Base-by-base conservation (phyloP, 2,113 vertebrate genomes). In the Microcebus lehilahytsara region DNA sequence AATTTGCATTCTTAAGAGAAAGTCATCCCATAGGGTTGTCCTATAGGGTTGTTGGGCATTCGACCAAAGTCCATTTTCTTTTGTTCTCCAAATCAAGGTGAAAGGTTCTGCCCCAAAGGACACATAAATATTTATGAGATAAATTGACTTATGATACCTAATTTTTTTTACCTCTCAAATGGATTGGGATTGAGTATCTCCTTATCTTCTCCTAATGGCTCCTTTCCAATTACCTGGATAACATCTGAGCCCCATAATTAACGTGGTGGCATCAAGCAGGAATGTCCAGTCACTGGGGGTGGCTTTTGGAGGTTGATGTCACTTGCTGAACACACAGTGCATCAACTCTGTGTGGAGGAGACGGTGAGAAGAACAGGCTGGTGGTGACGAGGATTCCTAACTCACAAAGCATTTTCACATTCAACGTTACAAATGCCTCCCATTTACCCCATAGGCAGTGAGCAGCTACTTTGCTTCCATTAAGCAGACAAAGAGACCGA, bases 61-160 rank as follows among this genome's bases (percentile, higher is more conserved):
- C 37, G 37, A 19, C 30, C 2, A 5, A 49, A 25, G 13, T 27
- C n/a, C 62, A 42, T 85, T 53, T 89, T 87, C 74, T 87, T 89
- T 72, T 84, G 23, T 87, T 93, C 32, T 40, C 66, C 84, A 49
- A 60, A 77, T 85, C 34, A 30, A 66, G 37, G 67, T 69, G 46
- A 93, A 88, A 93, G 66, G 9, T 58, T 79, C 20, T 89, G 22
- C 83, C 37, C 62, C 60, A 7, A 78, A 96, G 60, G 77, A 71
- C 46, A 79, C 27, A 62, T 83, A 66, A 58, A 85, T 77, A 79
- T 86, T 90, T 51, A 94, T 85, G 69, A 95, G 94, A 78, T 86
- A 94, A 66, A 95, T 37, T 85, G 86, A 66, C 13, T 71, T 67
- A 25, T 2, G 56, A n/a, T 72, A 37, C 58, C 79, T 77, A 60